Evolutionary conservation across 2,113 vertebrate species (phyloP).

Genomic region (Gallinago media): DNA sequence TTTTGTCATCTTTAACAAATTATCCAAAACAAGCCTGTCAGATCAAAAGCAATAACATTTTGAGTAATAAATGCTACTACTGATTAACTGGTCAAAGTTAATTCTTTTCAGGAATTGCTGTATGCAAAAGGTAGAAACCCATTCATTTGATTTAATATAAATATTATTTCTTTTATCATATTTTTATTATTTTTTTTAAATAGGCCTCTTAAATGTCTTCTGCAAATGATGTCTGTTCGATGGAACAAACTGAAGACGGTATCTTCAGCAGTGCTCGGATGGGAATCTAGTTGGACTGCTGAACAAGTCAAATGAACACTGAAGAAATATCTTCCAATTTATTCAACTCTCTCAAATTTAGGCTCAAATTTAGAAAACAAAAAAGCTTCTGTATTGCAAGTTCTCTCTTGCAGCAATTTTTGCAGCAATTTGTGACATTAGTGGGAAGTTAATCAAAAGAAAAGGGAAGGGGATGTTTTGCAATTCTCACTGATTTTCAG

Average conservation of each 20-base stretch:
- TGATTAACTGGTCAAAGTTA: constrained; percentile 93
- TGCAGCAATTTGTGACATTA: background rate
- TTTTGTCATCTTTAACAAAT: constrained; percentile 97
- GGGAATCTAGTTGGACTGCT: background rate
- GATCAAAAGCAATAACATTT: constrained; percentile 85
- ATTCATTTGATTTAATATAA: constrained; percentile 58
- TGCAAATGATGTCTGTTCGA: background rate
- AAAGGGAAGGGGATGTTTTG: background rate
- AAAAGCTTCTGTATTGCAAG: background rate
- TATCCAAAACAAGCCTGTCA: constrained; percentile 91
- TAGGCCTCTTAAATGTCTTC: background rate
- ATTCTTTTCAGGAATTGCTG: constrained; percentile 80
- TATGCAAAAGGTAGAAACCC: constrained; percentile 79
- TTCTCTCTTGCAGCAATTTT: background rate
- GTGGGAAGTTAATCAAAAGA: background rate
- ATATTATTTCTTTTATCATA: background rate
- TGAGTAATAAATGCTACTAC: constrained; percentile 88
- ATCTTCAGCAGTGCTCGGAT: background rate
- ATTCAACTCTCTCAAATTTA: background rate
- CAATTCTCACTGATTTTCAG: background rate
- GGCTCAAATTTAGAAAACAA: background rate
- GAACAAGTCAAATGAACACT: background rate
- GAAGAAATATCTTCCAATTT: background rate
- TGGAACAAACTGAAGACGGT: background rate
- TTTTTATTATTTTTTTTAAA: constrained; percentile 15